Percentiles rank a stretch among this genome's conserved stretches.
phyloP scores from a whole-genome alignment of 1,140 invertebrate genomes.

The Sitodiplosis mosellana region DNA sequence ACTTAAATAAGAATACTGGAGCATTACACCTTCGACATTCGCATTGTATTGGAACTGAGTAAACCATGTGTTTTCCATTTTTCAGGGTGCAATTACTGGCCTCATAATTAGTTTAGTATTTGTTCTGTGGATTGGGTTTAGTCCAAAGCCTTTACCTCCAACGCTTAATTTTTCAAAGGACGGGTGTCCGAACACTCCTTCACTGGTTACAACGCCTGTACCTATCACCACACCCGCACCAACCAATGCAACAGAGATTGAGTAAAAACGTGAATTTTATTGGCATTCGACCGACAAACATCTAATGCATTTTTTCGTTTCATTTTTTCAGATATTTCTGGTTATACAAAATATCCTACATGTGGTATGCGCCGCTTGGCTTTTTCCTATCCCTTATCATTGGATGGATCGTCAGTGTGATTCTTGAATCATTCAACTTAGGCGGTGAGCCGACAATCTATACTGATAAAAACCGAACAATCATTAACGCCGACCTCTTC shows the following conservation, averaged over 20 bases:
- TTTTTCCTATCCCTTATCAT: no score
- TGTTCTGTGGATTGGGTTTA: slow-evolving; percentile 73
- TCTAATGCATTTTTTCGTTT: neutral
- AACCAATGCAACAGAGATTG: neutral
- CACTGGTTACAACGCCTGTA: no score
- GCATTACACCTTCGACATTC: neutral
- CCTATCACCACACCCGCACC: slow-evolving; percentile 3
- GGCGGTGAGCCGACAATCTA: slow-evolving; percentile 17
- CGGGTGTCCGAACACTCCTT: slow-evolving; percentile 33
- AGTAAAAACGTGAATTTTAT: neutral
- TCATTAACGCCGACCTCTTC: slow-evolving; percentile 39
- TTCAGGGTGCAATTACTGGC: slow-evolving; percentile 46
- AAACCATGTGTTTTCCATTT: slow-evolving; percentile 5
- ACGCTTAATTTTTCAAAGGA: slow-evolving; percentile 37
- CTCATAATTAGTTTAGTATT: slow-evolving; percentile 43
- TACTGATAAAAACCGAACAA: slow-evolving; percentile 10
- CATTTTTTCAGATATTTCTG: slow-evolving; percentile 35
- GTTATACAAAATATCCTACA: slow-evolving; percentile 64
- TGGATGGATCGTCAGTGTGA: slow-evolving; percentile 40
- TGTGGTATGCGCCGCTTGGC: slow-evolving; percentile 69
- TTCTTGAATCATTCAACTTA: slow-evolving; percentile 15
- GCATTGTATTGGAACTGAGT: neutral
- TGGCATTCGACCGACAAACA: no score
- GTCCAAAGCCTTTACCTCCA: slow-evolving; percentile 42
- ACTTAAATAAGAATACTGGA: neutral